Conservation (phyloP, 2,888 invertebrate genomes). For the Rhynchonema sp. region DNA sequence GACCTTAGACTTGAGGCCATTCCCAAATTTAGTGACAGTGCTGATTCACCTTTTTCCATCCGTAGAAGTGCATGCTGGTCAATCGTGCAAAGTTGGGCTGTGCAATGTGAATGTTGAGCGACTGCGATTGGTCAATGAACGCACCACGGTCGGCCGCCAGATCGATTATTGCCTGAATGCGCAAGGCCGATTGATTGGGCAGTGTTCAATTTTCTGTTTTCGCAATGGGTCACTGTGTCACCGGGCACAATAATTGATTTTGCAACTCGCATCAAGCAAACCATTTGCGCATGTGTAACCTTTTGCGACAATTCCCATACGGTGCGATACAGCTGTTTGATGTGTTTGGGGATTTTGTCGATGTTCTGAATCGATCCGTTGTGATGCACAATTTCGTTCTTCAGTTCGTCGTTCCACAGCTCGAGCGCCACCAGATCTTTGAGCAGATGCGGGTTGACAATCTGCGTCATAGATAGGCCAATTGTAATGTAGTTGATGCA, state of each 20-base stretch:
- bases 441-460: slow-evolving; percentile 85
- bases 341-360: slow-evolving; percentile 19
- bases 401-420: slow-evolving; percentile 86
- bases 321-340: slow-evolving; percentile 36
- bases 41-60: slow-evolving; percentile 59
- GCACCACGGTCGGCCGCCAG: slow-evolving; percentile 96
- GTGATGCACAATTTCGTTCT: slow-evolving; percentile 69
- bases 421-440: slow-evolving; percentile 72
- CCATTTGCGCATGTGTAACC: slow-evolving; percentile 25
- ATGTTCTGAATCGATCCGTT: slow-evolving; percentile 66
- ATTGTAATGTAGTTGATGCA: no score
- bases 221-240: no score
- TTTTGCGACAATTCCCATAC: slow-evolving; percentile 51
- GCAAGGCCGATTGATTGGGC: neutral
- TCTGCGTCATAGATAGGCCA: no score
- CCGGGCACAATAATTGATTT: neutral
- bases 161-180: slow-evolving; percentile 43
- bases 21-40: neutral
- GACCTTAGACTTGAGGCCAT: no score
- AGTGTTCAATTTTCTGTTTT: no score
- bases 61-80: slow-evolving; percentile 93
- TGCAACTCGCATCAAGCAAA: neutral
- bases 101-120: slow-evolving; percentile 87
- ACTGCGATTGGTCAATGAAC: slow-evolving; percentile 95
- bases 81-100: slow-evolving; percentile 78